Evolutionary conservation across 2,113 vertebrate genomes (phyloP).

Genomic region (Phasianus colchicus): DNA sequence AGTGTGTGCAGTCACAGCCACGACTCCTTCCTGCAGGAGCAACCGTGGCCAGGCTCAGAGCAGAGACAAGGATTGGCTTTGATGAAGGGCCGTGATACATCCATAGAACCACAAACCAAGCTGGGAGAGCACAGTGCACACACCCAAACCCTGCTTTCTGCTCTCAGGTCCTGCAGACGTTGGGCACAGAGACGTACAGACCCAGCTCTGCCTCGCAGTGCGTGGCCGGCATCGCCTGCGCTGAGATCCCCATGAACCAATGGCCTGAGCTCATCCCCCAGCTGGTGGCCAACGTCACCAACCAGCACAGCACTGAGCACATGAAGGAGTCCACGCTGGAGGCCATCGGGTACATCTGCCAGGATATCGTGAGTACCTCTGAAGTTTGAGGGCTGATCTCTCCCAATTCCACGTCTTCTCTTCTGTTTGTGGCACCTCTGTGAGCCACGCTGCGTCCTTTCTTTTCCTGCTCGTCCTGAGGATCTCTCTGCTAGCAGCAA

Average conservation of each 20-base stretch:
- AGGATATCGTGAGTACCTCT: slow-evolving; percentile 92
- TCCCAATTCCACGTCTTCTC: neutral
- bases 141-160: neutral
- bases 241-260: slow-evolving; percentile 95
- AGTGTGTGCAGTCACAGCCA: neutral
- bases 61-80: neutral
- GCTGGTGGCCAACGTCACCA: slow-evolving; percentile 94
- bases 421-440: no score
- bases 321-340: slow-evolving; percentile 99
- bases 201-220: slow-evolving; percentile 98
- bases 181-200: slow-evolving; percentile 97
- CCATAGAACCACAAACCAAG: no score
- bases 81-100: no score
- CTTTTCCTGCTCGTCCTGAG: accelerated
- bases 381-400: neutral
- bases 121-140: no score
- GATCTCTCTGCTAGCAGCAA: neutral
- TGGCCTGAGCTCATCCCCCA: slow-evolving; percentile 98
- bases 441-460: neutral
- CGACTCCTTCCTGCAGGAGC: neutral
- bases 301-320: slow-evolving; percentile 95
- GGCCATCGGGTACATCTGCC: slow-evolving; percentile 99
- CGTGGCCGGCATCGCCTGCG: slow-evolving; percentile 96
- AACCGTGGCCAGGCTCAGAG: neutral
- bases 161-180: slow-evolving; percentile 90